Evolutionary conservation across 2,113 vertebrate genomes (phyloP), one percentile per base, ranked within the genome.

Genomic region (Planiliza haematocheilus): DNA sequence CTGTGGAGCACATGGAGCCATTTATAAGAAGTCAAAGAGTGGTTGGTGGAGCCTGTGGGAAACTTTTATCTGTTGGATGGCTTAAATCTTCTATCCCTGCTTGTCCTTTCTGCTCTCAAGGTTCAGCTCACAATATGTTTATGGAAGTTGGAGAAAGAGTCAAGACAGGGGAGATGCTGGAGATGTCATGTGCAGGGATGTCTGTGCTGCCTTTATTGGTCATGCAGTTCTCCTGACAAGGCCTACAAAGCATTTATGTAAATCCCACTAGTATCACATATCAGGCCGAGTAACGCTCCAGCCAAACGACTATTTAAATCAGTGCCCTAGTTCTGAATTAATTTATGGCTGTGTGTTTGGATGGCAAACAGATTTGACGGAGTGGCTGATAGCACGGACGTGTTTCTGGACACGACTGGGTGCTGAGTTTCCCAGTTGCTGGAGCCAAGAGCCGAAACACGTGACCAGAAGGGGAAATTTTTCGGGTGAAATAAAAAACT

Each of bases 321-420:
- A 68, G 71, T 17, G 8, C 37, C 66, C 37, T 21, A 62, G 53
- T 50, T 60, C 67, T 67, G 74, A 85, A 85, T 88, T 72, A 63
- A 82, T 87, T 79, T 74, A 86, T 80, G 10, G 46, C 70, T 46
- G 52, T 81, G 79, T 81, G 79, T 80, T 90, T 86, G 75, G 72
- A 86, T 42, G 66, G 86, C 70, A 88, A 84, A 84, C 74, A 78
- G 34, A 75, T 78, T 88, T 87, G 82, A 91, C 80, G 73, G 66
- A 86, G 86, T 43, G 64, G 73, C 78, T 88, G 87, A 92, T 91
- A 79, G 81, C 53, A 55, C 46, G 53, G 79, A 83, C 68, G 37
- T 85, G 74, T 77, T 78, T 75, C 75, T 85, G 82, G 87, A 91
- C 84, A 24, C 58, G 71, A 68, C 65, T 21, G 30, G 64, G 81